A percentile compares a stretch with the other conserved stretches of the same genome.
These are phyloP conservation scores for Eucidaris tribuloides DNA, from an alignment of 35 echinoderm and acorn worm species.

Conservation along the genomic window DNA sequence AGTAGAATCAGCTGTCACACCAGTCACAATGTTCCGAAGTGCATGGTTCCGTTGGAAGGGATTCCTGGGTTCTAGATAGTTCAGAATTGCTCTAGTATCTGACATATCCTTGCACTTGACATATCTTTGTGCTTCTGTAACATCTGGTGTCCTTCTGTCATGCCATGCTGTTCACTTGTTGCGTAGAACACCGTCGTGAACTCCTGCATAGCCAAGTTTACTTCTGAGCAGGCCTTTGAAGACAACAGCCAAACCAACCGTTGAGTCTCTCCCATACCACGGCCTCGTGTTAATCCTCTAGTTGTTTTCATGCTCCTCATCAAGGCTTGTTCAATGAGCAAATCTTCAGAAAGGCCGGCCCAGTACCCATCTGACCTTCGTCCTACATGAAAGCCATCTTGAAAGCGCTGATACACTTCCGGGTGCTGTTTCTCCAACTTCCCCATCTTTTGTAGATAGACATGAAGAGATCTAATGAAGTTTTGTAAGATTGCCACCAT, in stretches of 20 bases:
- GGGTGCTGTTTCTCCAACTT: conserved; percentile 34
- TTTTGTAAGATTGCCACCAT: conserved; percentile 27
- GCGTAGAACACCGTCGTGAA: conserved; percentile 21
- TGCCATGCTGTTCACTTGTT: conserved; percentile 43
- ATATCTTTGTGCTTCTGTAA: conserved; percentile 18
- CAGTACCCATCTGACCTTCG: conserved; percentile 39
- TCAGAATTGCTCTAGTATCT: neutral
- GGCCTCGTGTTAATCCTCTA: conserved; percentile 42
- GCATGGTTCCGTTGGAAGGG: conserved; percentile 27
- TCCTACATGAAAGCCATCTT: conserved; percentile 34
- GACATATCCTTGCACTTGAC: neutral
- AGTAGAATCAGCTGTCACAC: conserved; percentile 17
- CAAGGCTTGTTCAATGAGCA: conserved; percentile 53
- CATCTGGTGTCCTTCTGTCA: neutral
- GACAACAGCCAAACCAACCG: conserved; percentile 2
- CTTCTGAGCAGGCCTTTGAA: conserved; percentile 10
- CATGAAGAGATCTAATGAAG: conserved; percentile 20
- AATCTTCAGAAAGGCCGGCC: conserved; percentile 46
- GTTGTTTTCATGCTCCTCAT: conserved; percentile 63
- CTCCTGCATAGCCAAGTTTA: conserved; percentile 67
- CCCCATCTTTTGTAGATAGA: conserved; percentile 48
- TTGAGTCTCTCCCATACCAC: conserved; percentile 37
- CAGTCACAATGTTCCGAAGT: conserved; percentile 49
- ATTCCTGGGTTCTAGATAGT: conserved; percentile 25
- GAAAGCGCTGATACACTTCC: conserved; percentile 29